Percentiles rank a stretch among this genome's conserved stretches.
These are phyloP conservation scores for Synanceia verrucosa DNA, from an alignment of 2,797 vertebrate genomes.

Conservation along the genomic window DNA sequence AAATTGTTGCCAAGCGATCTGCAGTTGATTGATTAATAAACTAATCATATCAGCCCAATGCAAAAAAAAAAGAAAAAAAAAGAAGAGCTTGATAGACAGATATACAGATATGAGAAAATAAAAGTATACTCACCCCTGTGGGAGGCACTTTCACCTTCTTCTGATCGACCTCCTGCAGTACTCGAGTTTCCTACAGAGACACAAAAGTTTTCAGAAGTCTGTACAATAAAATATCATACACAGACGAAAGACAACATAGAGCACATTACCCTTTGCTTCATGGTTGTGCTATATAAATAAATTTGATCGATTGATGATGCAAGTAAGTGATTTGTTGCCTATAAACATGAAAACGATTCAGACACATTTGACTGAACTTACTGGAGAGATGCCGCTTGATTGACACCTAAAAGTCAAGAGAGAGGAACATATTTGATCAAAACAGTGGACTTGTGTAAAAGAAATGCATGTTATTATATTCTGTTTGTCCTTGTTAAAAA, in stretches of 20 bases:
- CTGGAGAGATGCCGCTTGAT: constrained; percentile 78
- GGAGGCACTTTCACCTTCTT: constrained; percentile 68
- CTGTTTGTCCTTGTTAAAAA: neutral
- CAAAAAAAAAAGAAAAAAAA: neutral
- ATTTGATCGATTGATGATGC: no score
- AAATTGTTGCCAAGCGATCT: neutral
- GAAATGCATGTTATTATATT: neutral
- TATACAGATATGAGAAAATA: neutral
- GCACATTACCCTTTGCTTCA: neutral
- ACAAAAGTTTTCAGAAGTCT: neutral
- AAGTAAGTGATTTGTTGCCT: neutral
- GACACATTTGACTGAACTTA: constrained; percentile 65
- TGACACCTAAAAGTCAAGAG: constrained; percentile 60
- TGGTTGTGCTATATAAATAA: no score
- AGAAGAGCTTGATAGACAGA: neutral
- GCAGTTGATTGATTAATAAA: neutral
- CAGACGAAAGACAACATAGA: neutral
- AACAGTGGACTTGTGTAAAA: neutral
- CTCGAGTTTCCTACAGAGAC: constrained; percentile 74
- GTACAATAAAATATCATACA: neutral
- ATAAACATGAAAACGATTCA: neutral
- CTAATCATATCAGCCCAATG: neutral
- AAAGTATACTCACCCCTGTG: constrained; percentile 69
- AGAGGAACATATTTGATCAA: neutral
- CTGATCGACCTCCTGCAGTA: constrained; percentile 67